Percentiles rank a stretch among this genome's conserved stretches.
These are phyloP conservation scores for Hystrix brachyura DNA, from an alignment of 2,113 vertebrate species.

Conservation along the genomic window DNA sequence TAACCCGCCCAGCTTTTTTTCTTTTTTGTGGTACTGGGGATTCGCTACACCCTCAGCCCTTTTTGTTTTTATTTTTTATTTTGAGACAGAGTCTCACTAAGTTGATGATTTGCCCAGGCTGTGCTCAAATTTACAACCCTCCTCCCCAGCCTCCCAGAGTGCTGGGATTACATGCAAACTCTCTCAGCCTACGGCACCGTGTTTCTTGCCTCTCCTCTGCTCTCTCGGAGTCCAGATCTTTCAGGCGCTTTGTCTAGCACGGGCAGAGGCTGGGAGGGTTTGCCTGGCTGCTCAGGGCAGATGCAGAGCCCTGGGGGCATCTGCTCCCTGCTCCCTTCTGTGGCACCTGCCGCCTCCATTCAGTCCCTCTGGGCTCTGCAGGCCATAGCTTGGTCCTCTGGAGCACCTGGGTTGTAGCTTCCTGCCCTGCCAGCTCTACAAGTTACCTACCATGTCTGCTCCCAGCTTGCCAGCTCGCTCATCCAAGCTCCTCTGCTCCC, in stretches of 20 bases:
- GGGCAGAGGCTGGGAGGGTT: neutral
- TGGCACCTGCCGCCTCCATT: neutral
- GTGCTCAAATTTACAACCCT: neutral
- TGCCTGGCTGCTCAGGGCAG: neutral
- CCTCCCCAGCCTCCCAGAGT: neutral
- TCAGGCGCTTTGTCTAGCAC: neutral
- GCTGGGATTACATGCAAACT: neutral
- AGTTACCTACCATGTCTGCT: neutral
- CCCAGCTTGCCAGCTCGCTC: neutral
- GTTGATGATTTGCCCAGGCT: neutral
- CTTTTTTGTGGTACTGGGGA: neutral
- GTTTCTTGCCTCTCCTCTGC: neutral
- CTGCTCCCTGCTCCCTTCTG: neutral
- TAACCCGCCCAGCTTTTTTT: neutral
- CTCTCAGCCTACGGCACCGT: accelerated
- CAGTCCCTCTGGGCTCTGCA: neutral
- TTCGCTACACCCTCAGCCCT: neutral
- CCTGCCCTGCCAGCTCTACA: neutral
- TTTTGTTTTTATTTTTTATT: neutral
- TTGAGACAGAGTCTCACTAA: neutral
- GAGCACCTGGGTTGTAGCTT: neutral
- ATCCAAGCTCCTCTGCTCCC: neutral
- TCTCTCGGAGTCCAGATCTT: neutral
- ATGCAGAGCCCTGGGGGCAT: accelerated
- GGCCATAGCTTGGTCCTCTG: neutral